Evolutionary conservation across 2,888 invertebrate species (phyloP), one percentile per base, ranked within the genome.

Genomic region (Lycia hirtaria): DNA sequence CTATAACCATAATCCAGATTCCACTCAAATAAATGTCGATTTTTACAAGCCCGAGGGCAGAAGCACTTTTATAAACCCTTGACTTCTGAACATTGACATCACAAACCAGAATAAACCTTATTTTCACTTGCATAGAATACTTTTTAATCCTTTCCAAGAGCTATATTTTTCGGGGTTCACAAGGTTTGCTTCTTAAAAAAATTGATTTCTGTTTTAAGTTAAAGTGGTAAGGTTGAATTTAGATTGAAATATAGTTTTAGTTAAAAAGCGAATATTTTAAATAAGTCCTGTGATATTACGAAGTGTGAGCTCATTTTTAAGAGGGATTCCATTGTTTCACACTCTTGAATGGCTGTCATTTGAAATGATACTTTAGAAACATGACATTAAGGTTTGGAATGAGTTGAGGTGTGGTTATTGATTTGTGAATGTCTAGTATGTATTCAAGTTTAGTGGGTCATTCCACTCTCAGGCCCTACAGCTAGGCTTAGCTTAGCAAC

Each of bases 381-480:
- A 15, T 20, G 3, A 32, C 47, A 24, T 40, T 43, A 33, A 9
- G 1, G 4, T 1, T 6, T 1, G 5, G 0, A 6, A 6, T 22
- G 41, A 55, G 4, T 35, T 35, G 48, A 17, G 1, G 19, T 45
- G 51, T 50, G 40, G 17, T 33, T 67, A 67, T 67, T 49, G 67
- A 67, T 64, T 65, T 48, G 49, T 43, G 44, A 45, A 47, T 37
- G 60, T 32, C 41, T 38, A 17, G 47, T 26, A 12, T 28, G 19
- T 41, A 57, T 52, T 64, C 63, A 62, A 65, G 67, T 65, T 65
- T 67, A 67, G 58, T 64, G 57, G 67, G 65, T 62, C 65, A 57
- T 58, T 60, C 45, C 60, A 53, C 56, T 64, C 56, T 22, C 26
- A 51, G 7, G 28, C 38, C 38, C 55, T 44, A 19, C 3, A 30